Evolutionary conservation across 2,888 invertebrate species (phyloP).

Genomic region (Pocota personata): DNA sequence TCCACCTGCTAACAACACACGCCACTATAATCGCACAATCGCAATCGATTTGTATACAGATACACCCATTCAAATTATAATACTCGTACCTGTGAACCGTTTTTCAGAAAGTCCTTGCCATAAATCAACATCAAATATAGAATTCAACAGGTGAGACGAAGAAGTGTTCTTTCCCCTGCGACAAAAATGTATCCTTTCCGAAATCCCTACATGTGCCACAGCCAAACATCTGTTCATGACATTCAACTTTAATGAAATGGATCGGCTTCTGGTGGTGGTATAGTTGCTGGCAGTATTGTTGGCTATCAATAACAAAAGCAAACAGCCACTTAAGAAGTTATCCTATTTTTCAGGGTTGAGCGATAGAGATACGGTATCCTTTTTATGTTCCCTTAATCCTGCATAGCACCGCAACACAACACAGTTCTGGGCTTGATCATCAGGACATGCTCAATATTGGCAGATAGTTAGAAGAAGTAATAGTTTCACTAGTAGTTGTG

Average conservation of each 20-base stretch:
- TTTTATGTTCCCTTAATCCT: constrained; percentile 8
- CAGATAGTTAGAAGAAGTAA: constrained; percentile 57
- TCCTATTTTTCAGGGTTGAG: constrained; percentile 34
- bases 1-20: neutral
- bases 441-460: constrained; percentile 50
- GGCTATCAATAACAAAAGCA: constrained; percentile 68
- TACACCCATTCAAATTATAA: constrained; percentile 14
- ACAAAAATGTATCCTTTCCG: constrained; percentile 38
- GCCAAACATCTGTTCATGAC: constrained; percentile 63
- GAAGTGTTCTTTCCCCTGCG: neutral
- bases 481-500: constrained; percentile 54
- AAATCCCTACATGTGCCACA: constrained; percentile 44
- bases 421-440: constrained; percentile 33
- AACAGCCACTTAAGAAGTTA: constrained; percentile 65
- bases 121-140: constrained; percentile 63
- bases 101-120: constrained; percentile 20
- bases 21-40: constrained; percentile 26
- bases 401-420: neutral
- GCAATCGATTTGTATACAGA: neutral
- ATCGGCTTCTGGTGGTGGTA: constrained; percentile 20
- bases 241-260: constrained; percentile 63
- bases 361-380: constrained; percentile 11
- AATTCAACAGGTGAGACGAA: constrained; percentile 54
- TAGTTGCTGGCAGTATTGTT: constrained; percentile 46
- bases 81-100: constrained; percentile 11